Base-by-base conservation (phyloP, 2,888 invertebrate genomes). In the Actias luna region DNA sequence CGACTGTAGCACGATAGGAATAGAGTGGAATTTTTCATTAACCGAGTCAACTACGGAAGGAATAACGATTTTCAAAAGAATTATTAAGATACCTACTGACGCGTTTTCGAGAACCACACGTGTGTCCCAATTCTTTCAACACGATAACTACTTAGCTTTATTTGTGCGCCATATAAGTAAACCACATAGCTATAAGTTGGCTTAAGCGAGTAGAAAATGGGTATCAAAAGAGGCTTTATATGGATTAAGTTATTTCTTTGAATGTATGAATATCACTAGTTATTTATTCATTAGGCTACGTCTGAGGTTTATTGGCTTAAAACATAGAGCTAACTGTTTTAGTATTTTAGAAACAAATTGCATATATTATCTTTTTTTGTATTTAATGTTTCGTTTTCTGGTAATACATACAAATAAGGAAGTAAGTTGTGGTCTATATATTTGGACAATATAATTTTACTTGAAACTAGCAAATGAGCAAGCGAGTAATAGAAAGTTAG, bases 161-260 rank as follows among this genome's bases (percentile, higher is more conserved):
- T 29, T 55, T 55, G 55, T 55, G 55, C 29, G 29, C 55, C 55
- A 55, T 29, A 55, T 55, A 55, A 55, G 55, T 55, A 55, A 55
- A 55, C 55, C n/a, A 55, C 29, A 29, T 46, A 7, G 7, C 12
- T 33, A 46, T 55, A 55, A 29, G 29, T 29, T 55, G 29, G 55
- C 29, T 55, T 55, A 55, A 55, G n/a, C 55, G 7, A 29, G 29
- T 55, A 55, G 55, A 55, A 55, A 55, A 29, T 55, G 1, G 55
- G 29, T n/a, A 29, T 29, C 55, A 55, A 27, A 55, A 29, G 29
- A 29, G 29, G 14, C 55, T 55, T 55, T 55, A 55, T 55, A 29
- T 55, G 55, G 55, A 27, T 29, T 55, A 29, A 27, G n/a, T 55
- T 55, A 55, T 55, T 55, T 55, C 27, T 55, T 29, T 46, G 5